Evolutionary conservation across 2,113 vertebrate species (phyloP).

Genomic region (Nematolebias whitei): DNA sequence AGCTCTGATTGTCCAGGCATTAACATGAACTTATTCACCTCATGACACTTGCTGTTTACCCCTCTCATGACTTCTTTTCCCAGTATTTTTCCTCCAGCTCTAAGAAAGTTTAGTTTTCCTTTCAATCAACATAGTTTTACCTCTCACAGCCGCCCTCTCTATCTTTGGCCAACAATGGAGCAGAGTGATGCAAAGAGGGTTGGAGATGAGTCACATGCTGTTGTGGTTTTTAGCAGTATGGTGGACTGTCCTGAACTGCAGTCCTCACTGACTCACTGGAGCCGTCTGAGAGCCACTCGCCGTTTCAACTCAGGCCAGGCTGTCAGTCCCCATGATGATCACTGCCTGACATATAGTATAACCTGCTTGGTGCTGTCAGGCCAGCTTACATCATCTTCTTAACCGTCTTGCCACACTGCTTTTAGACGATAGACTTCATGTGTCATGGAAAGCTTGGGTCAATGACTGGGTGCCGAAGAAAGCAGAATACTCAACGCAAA

Average conservation of each 20-base stretch:
- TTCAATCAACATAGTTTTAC: constrained; percentile 44
- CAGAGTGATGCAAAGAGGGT: constrained; percentile 29
- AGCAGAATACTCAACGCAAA: constrained; percentile 27
- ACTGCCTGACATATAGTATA: constrained; percentile 68
- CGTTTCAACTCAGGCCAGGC: constrained; percentile 63
- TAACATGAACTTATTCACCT: constrained; percentile 69
- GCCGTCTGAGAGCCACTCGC: constrained; percentile 58
- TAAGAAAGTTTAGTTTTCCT: constrained; percentile 9
- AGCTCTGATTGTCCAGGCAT: constrained; percentile 75
- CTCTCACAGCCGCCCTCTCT: constrained; percentile 36
- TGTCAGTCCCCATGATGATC: constrained; percentile 76
- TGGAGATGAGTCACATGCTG: constrained; percentile 68
- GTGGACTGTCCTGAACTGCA: constrained; percentile 54
- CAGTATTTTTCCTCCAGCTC: constrained; percentile 18
- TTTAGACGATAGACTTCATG: constrained; percentile 61
- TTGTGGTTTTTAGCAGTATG: constrained; percentile 42
- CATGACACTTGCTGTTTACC: constrained; percentile 45
- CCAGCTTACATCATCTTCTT: constrained; percentile 67
- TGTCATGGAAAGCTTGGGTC: constrained; percentile 39
- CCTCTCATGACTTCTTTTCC: constrained; percentile 7
- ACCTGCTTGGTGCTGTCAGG: constrained; percentile 77
- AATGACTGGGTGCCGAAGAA: constrained; percentile 11
- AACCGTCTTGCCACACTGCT: constrained; percentile 57
- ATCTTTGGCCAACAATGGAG: constrained; percentile 64
- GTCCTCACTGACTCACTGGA: constrained; percentile 50